These are phyloP conservation scores for Proctacanthus coquilletti DNA, from an alignment of 1,140 invertebrate genomes.

Conservation along the genomic window DNA sequence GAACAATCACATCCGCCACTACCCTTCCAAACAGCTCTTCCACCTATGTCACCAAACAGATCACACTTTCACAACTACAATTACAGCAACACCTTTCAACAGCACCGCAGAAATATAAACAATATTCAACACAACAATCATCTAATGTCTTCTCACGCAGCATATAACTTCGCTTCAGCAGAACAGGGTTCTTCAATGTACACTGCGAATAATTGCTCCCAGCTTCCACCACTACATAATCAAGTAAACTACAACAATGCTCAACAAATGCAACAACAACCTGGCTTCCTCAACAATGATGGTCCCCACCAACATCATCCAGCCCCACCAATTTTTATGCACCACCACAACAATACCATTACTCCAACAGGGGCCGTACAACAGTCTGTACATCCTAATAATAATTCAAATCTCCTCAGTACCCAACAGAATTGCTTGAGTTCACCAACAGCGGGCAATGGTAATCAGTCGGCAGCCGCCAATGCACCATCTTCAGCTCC, in stretches of 20 bases:
- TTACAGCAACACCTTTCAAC: conserved; percentile 19
- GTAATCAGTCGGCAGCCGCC: neutral
- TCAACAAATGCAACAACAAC: no score
- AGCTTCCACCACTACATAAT: neutral
- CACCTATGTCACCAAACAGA: neutral
- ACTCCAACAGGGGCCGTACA: conserved; percentile 9
- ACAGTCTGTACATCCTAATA: neutral
- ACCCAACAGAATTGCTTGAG: conserved; percentile 21
- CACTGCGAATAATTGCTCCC: no score
- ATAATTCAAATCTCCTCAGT: neutral
- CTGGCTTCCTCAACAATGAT: conserved; percentile 2
- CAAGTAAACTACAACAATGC: neutral
- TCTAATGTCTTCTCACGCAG: neutral
- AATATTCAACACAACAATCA: conserved; percentile 10
- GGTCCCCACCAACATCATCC: neutral
- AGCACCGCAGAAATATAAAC: conserved; percentile 10
- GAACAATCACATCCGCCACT: conserved; percentile 17
- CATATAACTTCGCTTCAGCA: conserved; percentile 8
- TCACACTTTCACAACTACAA: conserved; percentile 5
- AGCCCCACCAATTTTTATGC: conserved; percentile 25
- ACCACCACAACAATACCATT: conserved; percentile 27
- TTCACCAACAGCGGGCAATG: conserved; percentile 23
- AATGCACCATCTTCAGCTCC: conserved; percentile 16
- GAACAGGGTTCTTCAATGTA: conserved; percentile 1
- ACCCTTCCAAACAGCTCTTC: neutral